These are phyloP conservation scores for Archaeoteleia sp. DNA, from an alignment of 2,888 invertebrate genomes.

Conservation along the genomic window DNA sequence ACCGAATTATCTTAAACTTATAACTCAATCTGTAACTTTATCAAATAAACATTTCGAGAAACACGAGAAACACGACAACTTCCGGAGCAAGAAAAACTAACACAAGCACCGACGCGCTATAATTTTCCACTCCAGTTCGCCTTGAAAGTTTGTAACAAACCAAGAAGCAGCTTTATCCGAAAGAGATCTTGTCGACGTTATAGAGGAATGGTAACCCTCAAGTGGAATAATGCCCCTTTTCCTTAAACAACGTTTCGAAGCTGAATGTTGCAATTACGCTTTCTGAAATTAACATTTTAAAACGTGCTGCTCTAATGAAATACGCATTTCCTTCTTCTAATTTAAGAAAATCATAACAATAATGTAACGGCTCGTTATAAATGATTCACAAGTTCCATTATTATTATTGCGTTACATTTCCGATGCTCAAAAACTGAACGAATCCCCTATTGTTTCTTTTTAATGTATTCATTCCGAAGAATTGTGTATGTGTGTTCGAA, in stretches of 20 bases:
- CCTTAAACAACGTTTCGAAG: conserved; percentile 16
- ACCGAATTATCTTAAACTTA: conserved; percentile 7
- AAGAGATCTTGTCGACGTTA: not conserved
- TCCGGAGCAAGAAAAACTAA: conserved; percentile 23
- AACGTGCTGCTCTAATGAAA: conserved; percentile 6
- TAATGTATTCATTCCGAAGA: conserved; percentile 19
- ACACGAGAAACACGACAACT: conserved; percentile 19
- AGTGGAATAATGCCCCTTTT: not conserved
- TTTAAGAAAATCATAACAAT: conserved; percentile 19
- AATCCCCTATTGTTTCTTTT: conserved; percentile 25
- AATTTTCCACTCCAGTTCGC: conserved; percentile 16
- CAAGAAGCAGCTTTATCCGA: conserved; percentile 4
- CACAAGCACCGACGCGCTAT: conserved; percentile 4
- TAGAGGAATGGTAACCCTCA: not conserved
- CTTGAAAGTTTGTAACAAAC: conserved; percentile 17
- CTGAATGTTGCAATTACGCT: conserved; percentile 13
- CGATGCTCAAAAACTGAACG: no score
- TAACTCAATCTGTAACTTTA: conserved; percentile 24
- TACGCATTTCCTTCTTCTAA: conserved; percentile 5
- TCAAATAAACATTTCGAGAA: conserved; percentile 12
- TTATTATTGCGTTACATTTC: no score
- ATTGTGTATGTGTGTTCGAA: no score
- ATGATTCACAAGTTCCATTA: no score
- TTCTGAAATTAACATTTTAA: conserved; percentile 13
- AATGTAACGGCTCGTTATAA: no score